Conservation (phyloP, 2,888 invertebrate species). For the Mythimna albipuncta region DNA sequence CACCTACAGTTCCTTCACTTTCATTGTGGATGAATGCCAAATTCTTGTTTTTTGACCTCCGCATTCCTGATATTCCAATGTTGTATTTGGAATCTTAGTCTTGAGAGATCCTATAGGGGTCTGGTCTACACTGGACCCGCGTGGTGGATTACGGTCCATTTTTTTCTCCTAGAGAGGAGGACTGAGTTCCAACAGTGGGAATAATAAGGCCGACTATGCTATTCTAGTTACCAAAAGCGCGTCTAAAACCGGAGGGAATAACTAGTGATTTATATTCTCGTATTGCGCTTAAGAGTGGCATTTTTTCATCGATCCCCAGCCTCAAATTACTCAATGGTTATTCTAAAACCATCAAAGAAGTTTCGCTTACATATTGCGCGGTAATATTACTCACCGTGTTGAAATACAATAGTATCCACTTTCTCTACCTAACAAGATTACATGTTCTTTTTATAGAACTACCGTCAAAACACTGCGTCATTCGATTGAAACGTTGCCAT, state of each 20-base stretch:
- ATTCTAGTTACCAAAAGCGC: no score
- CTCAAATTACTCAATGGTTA: conserved; percentile 12
- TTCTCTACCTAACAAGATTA: conserved; percentile 45
- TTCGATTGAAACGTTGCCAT: conserved; percentile 62
- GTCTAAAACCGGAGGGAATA: no score
- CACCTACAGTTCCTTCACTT: not conserved
- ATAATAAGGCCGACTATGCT: no score
- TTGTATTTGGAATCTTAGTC: not conserved
- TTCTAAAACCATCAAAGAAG: conserved; percentile 20
- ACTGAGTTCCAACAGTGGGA: no score
- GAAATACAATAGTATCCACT: conserved; percentile 43
- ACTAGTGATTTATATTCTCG: no score
- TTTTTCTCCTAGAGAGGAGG: no score
- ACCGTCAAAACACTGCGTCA: conserved; percentile 59
- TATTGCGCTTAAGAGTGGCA: not conserved
- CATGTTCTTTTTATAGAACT: conserved; percentile 55
- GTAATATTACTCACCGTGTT: conserved; percentile 17
- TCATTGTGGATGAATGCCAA: conserved; percentile 36
- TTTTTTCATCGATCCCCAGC: not conserved
- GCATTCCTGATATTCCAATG: not conserved
- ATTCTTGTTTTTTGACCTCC: conserved; percentile 2
- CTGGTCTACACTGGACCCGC: not conserved
- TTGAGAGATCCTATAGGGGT: not conserved
- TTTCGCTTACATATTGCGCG: conserved; percentile 23
- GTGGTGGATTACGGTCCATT: no score